Evolutionary conservation across 2,797 vertebrate genomes (phyloP).

Genomic region (Yasuhikotakia modesta): DNA sequence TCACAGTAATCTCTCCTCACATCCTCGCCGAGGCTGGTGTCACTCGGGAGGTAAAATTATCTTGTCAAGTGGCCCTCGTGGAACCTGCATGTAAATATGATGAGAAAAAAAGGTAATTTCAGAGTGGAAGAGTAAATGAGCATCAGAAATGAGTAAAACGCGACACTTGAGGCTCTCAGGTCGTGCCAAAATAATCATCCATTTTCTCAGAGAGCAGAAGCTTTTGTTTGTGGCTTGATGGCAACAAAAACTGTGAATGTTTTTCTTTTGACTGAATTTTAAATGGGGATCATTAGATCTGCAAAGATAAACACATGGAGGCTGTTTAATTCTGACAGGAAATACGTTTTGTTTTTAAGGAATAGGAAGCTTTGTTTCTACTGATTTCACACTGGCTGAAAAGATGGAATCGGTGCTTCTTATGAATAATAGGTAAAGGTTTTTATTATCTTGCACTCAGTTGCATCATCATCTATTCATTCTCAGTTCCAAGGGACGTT

Average conservation of each 20-base stretch:
- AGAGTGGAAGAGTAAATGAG: slow-evolving; percentile 1
- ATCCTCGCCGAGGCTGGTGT: slow-evolving; percentile 54
- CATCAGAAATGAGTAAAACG: slow-evolving; percentile 45
- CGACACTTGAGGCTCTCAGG: slow-evolving; percentile 41
- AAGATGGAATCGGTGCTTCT: too few relatives aligned
- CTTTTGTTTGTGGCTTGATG: slow-evolving; percentile 29
- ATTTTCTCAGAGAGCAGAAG: slow-evolving; percentile 44
- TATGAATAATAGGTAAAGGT: too few relatives aligned
- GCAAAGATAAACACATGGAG: too few relatives aligned
- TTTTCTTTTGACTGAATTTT: slow-evolving; percentile 32
- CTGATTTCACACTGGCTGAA: too few relatives aligned
- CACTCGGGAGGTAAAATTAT: slow-evolving; percentile 60
- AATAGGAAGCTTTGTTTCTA: too few relatives aligned
- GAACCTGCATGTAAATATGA: slow-evolving; percentile 57
- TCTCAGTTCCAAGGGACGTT: background rate
- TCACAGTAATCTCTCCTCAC: slow-evolving; percentile 61
- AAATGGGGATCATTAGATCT: too few relatives aligned
- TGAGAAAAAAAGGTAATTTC: slow-evolving; percentile 32
- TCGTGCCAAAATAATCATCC: slow-evolving; percentile 50
- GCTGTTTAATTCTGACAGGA: too few relatives aligned
- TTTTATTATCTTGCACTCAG: background rate
- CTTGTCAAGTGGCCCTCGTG: slow-evolving; percentile 62
- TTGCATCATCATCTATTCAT: background rate
- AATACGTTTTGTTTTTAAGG: background rate
- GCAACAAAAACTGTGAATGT: background rate